A percentile compares a stretch with the other conserved stretches of the same genome.
Conservation (phyloP, 2,113 vertebrate genomes). For the Paracanthobrama guichenoti region DNA sequence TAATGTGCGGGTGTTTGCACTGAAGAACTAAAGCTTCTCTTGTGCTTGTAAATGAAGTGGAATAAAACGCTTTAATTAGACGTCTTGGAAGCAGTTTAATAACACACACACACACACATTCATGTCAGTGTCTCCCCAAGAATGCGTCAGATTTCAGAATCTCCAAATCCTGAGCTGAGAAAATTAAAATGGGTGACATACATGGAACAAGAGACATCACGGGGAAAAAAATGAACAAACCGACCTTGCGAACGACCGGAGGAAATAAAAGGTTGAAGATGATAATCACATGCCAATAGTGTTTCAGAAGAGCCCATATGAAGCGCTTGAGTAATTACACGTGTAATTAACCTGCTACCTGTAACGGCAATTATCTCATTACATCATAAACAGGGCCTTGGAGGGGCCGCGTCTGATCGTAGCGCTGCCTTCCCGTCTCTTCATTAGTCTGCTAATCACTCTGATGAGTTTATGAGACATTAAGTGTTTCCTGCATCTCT, state of each 20-base stretch:
- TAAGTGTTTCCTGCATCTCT: conserved; percentile 42
- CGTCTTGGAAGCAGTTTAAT: conserved; percentile 46
- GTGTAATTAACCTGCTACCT: conserved; percentile 74
- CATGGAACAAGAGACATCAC: conserved; percentile 58
- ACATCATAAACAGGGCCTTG: conserved; percentile 63
- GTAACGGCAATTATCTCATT: conserved; percentile 72
- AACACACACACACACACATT: conserved; percentile 59
- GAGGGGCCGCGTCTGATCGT: conserved; percentile 52
- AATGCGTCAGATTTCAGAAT: conserved; percentile 85
- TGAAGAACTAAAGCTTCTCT: conserved; percentile 73
- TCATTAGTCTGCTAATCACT: conserved; percentile 66
- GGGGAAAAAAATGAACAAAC: neutral
- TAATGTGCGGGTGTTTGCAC: conserved; percentile 76
- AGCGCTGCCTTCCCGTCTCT: conserved; percentile 33
- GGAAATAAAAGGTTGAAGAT: conserved; percentile 44
- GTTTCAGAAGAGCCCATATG: conserved; percentile 55
- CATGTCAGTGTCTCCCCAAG: conserved; percentile 84
- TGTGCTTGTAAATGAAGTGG: conserved; percentile 79
- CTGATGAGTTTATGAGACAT: conserved; percentile 64
- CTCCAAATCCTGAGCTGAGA: neutral
- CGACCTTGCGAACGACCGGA: neutral
- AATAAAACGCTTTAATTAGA: conserved; percentile 80
- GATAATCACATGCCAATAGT: conserved; percentile 69
- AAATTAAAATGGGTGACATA: neutral
- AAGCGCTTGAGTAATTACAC: conserved; percentile 69